Evolutionary conservation across 2,888 invertebrate species (phyloP).

Genomic region (Polydrusus pterygomalis): DNA sequence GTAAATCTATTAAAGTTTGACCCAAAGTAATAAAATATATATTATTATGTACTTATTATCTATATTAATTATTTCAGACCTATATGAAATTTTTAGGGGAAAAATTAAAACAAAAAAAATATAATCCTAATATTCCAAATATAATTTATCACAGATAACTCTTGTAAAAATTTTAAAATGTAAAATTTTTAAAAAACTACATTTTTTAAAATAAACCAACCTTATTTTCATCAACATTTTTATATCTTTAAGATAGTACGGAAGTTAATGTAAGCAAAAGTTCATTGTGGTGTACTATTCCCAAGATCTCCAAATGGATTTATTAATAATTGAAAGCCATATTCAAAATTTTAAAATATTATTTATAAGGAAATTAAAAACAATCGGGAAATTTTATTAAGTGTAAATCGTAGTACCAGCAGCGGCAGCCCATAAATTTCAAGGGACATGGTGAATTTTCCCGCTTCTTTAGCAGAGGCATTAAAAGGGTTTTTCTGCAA

Average conservation of each 20-base stretch:
- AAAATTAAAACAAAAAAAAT: slow-evolving; percentile 36
- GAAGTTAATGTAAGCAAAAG: neutral
- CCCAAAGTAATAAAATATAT: slow-evolving; percentile 14
- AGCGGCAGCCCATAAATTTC: too few relatives aligned
- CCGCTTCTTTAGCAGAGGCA: too few relatives aligned
- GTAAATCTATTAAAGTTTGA: slow-evolving; percentile 6
- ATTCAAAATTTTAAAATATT: too few relatives aligned
- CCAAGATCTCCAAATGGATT: neutral
- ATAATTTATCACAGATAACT: slow-evolving; percentile 68
- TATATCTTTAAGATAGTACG: slow-evolving; percentile 6
- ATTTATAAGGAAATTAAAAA: too few relatives aligned
- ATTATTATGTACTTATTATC: slow-evolving; percentile 2
- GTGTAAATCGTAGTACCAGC: too few relatives aligned
- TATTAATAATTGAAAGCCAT: too few relatives aligned
- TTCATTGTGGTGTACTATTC: slow-evolving; percentile 16
- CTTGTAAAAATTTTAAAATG: slow-evolving; percentile 62
- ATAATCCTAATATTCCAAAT: slow-evolving; percentile 64
- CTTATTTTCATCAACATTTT: slow-evolving; percentile 36
- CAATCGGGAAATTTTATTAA: too few relatives aligned
- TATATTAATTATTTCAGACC: slow-evolving; percentile 39
- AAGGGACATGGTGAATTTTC: too few relatives aligned
- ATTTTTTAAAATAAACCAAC: slow-evolving; percentile 45
- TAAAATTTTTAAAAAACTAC: slow-evolving; percentile 56
- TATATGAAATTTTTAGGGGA: slow-evolving; percentile 21
- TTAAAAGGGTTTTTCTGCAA: too few relatives aligned